Base-by-base conservation (phyloP, 2,113 vertebrate genomes). In the Erythrocebus patas region DNA sequence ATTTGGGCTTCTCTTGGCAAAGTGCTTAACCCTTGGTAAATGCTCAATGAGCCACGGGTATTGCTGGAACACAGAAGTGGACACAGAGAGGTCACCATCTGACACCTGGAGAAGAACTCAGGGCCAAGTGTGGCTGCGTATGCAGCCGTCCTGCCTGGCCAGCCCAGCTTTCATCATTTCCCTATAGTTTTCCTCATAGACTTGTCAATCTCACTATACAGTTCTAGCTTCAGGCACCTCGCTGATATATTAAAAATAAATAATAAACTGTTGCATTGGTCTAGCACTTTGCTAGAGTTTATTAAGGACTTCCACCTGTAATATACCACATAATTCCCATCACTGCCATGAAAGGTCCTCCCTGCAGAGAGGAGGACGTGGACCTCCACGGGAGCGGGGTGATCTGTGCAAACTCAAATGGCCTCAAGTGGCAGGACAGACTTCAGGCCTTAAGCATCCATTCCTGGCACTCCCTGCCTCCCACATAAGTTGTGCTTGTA, bases 121-220 rank as follows among this genome's bases (percentile, higher is more conserved):
- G 27, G 27, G 1, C 45, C 20, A 8, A 0, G 9, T 2, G 27
- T 32, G 25, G 52, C 38, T 6, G 3, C 30, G 0, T 0, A 5
- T 1, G 22, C 23, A 25, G 52, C 43, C 32, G 2, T 27, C 50
- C 13, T 1, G 4, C n/a, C 6, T 25, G 2, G 35, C 27, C 35
- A 16, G 5, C 17, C 2, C 3, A 0, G 61, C 25, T 64, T 35
- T 38, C 10, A 16, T 22, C 85, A 50, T 55, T 76, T 61, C 35
- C 57, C 17, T 12, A 1, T 8, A 14, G 25, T 61, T 18, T 52
- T 57, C 22, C 43, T 81, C 70, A n/a, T 7, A 35, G 59, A 32
- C 16, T 22, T 64, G 32, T 70, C 45, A 2, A 3, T 52, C 32
- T 95, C 35, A 30, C 23, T 22, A 1, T 30, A 20, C 66, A 66